Base-by-base conservation (phyloP, 1,140 invertebrate genomes). In the Hyphantria cunea region DNA sequence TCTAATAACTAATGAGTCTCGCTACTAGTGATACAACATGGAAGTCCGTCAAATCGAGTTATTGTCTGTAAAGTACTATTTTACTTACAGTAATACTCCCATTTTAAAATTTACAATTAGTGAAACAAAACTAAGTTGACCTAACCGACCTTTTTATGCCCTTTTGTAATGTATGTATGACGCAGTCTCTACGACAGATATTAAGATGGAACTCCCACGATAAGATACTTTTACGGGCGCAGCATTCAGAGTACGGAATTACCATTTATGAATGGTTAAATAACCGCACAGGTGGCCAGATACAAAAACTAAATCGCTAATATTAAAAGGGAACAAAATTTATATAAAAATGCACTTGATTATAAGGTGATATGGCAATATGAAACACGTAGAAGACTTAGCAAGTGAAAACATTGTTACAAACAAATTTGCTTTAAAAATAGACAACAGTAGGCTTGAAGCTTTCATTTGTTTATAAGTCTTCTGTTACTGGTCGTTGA, bases 231-330 rank as follows among this genome's bases (percentile, higher is more conserved):
- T 33, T 34, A 49, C 55, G 55, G 34, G 37, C 55, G 14, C 9
- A 49, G 55, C 47, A 58, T 58, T 12, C 39, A 58, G 33, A 58
- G 13, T 39, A 45, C 15, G 11, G 39, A 31, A 58, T 58, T 58
- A 49, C 15, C 55, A 58, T 58, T 58, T 39, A 58, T 58, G 55
- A 58, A 48, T 41, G 44, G 48, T 2, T 13, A 44, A 44, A 13
- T 44, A 44, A 13, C 9, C 10, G 12, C 12, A 44, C 41, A 44
- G 41, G 41, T 44, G 5, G 41, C 8, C 34, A 2, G 11, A n/a
- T n/a, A n/a, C n/a, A n/a, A n/a, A n/a, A n/a, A n/a, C n/a, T n/a
- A n/a, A n/a, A n/a, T n/a, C n/a, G n/a, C n/a, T n/a, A n/a, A n/a
- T n/a, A n/a, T n/a, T n/a, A n/a, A n/a, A n/a, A n/a, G n/a, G n/a